These are phyloP conservation scores for Microvelia longipes DNA, from an alignment of 1,140 invertebrate species.

Conservation along the genomic window DNA sequence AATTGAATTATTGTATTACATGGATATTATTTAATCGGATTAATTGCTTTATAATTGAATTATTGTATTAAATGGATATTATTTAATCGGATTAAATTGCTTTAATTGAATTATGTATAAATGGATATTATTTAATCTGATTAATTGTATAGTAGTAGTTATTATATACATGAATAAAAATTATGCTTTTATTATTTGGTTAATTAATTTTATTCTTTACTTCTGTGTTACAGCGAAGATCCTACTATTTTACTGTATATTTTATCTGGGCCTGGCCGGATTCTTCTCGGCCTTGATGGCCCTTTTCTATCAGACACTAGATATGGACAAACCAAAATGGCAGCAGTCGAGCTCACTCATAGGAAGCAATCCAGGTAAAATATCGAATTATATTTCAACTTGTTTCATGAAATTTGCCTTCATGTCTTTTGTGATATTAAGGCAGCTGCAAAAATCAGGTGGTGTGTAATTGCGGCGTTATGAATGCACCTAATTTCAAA, in stretches of 20 bases:
- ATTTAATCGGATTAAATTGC: too few relatives aligned
- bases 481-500: too few relatives aligned
- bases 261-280: slow-evolving; percentile 69
- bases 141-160: too few relatives aligned
- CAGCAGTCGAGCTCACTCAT: slow-evolving; percentile 67
- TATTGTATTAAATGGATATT: too few relatives aligned
- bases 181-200: too few relatives aligned
- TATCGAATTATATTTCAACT: slow-evolving; percentile 2
- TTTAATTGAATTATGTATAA: too few relatives aligned
- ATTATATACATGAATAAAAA: too few relatives aligned
- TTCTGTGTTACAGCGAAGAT: slow-evolving; percentile 72
- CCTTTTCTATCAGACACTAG: slow-evolving; percentile 84
- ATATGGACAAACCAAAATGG: slow-evolving; percentile 71
- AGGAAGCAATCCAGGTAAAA: slow-evolving; percentile 75
- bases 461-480: background rate
- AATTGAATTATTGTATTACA: too few relatives aligned
- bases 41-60: too few relatives aligned
- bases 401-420: background rate
- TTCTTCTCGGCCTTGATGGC: slow-evolving; percentile 84
- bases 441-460: slow-evolving; percentile 1
- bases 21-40: too few relatives aligned
- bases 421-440: background rate
- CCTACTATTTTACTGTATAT: slow-evolving; percentile 82
- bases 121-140: too few relatives aligned
- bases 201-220: too few relatives aligned